Conservation (phyloP, 30 jellyfish, hydroid and myxozoan genomes). For the Pelagia noctiluca region DNA sequence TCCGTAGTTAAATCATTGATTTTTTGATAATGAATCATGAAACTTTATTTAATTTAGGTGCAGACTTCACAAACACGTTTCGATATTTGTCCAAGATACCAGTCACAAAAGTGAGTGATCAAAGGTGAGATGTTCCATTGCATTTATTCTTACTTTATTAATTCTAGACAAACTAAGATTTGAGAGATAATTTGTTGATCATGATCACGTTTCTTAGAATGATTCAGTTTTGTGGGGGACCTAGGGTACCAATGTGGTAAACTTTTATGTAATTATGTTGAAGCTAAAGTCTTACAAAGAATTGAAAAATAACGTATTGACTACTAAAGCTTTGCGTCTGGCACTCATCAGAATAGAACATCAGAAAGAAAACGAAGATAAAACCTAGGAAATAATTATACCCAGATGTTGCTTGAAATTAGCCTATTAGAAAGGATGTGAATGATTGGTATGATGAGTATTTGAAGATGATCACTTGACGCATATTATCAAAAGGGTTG, state of each 20-base stretch:
- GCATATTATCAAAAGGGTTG: not conserved
- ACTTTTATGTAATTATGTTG: no score
- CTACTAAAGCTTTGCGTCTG: no score
- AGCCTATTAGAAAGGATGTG: no score
- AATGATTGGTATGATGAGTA: no score
- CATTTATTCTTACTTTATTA: not conserved
- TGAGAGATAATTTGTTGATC: not conserved
- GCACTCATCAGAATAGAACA: no score
- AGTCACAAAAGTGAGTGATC: constrained; percentile 30
- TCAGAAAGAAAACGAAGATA: no score
- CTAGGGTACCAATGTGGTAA: no score
- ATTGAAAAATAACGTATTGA: no score
- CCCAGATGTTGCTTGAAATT: no score
- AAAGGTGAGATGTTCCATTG: constrained; percentile 30
- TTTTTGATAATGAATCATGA: not conserved
- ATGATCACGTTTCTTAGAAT: not conserved
- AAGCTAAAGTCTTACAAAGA: no score
- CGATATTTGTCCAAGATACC: constrained; percentile 62
- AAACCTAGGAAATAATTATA: no score
- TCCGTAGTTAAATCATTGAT: not conserved
- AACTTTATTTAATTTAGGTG: constrained; percentile 22
- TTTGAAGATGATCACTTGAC: constrained; percentile 7
- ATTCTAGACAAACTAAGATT: not conserved
- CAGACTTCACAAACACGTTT: constrained; percentile 93
- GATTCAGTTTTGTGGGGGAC: no score